These are phyloP conservation scores for Carcina quercana DNA, from an alignment of 2,888 invertebrate species.

Conservation along the genomic window DNA sequence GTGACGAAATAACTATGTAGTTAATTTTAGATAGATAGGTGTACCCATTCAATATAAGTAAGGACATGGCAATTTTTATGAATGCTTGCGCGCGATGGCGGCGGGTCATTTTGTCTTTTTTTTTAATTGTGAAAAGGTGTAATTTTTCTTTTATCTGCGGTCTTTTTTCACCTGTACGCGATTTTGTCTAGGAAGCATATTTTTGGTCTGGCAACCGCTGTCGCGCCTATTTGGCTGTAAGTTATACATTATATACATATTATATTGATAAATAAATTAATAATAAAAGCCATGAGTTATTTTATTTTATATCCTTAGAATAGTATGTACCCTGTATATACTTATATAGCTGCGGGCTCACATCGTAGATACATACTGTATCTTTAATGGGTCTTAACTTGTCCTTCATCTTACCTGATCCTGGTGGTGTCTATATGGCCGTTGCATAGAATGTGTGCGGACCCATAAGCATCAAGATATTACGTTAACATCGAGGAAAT, in stretches of 20 bases:
- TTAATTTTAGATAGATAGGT: slow-evolving; percentile 22
- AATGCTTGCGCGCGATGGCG: slow-evolving; percentile 38
- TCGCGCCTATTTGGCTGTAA: slow-evolving; percentile 59
- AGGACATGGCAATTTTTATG: slow-evolving; percentile 44
- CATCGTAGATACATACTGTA: too few relatives aligned
- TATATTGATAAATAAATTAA: slow-evolving; percentile 75
- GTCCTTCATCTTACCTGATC: too few relatives aligned
- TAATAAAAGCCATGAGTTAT: slow-evolving; percentile 48
- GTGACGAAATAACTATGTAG: slow-evolving; percentile 31
- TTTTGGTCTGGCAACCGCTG: slow-evolving; percentile 21
- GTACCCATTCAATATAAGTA: slow-evolving; percentile 34
- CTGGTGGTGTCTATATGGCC: too few relatives aligned
- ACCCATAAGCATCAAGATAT: too few relatives aligned
- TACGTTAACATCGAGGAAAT: too few relatives aligned
- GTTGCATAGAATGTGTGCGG: too few relatives aligned
- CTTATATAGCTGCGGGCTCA: too few relatives aligned
- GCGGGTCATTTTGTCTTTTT: slow-evolving; percentile 14
- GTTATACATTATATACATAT: slow-evolving; percentile 73
- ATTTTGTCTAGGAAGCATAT: slow-evolving; percentile 1
- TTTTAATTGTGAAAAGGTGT: slow-evolving; percentile 22
- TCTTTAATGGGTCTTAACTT: too few relatives aligned
- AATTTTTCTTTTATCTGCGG: slow-evolving; percentile 31
- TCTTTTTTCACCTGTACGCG: slow-evolving; percentile 8
- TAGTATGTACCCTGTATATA: too few relatives aligned
- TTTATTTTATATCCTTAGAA: slow-evolving; percentile 25